Evolutionary conservation across 2,797 vertebrate genomes (phyloP).

Genomic region (Miopithecus talapoin): DNA sequence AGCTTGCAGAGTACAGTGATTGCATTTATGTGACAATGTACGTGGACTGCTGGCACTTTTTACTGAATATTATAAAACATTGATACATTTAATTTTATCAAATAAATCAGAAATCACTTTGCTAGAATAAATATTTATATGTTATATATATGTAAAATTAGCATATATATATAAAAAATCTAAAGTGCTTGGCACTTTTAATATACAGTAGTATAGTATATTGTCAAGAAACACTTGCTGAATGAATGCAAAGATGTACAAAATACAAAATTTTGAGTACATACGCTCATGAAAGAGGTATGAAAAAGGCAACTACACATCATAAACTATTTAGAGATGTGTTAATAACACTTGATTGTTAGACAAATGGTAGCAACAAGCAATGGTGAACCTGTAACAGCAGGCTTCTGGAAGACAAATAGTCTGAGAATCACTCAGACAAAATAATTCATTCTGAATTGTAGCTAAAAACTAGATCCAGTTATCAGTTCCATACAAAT

Average conservation of each 20-base stretch:
- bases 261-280: background rate
- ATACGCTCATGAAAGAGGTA: background rate
- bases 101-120: background rate
- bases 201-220: background rate
- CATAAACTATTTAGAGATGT: background rate
- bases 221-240: slow-evolving; percentile 5
- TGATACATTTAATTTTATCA: background rate
- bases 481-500: background rate
- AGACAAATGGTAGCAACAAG: background rate
- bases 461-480: background rate
- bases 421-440: background rate
- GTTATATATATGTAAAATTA: background rate
- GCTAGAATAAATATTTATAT: background rate
- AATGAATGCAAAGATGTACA: background rate
- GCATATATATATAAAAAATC: background rate
- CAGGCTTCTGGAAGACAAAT: background rate
- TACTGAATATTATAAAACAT: background rate
- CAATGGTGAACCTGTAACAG: background rate
- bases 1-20: background rate
- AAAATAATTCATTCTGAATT: background rate
- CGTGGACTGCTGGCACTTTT: background rate
- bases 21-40: background rate
- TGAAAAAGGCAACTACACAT: background rate
- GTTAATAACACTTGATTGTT: background rate
- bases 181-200: background rate